Evolutionary conservation across 2,113 vertebrate species (phyloP), one percentile per base, ranked within the genome.

Genomic region (Eleginops maclovinus): DNA sequence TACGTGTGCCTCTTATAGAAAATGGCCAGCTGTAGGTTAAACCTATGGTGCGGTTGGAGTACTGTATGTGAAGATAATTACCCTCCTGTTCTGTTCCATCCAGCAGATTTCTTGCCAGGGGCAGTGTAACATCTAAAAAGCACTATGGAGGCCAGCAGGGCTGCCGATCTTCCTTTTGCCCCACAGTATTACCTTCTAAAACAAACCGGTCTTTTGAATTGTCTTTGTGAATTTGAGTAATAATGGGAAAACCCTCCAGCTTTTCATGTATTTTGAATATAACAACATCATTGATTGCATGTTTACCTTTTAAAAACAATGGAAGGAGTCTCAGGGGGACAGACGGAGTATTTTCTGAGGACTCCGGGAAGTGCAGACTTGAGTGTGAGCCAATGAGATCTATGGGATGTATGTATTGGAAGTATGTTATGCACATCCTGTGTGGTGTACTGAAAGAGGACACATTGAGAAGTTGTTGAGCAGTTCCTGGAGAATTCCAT

Each of bases 21-120:
- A 66, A 68, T 40, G 40, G 2, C 41, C 62, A 1, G 8, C 74
- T 56, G 55, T 43, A 68, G 41, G 41, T 72, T 61, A 21, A 66
- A 72, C 12, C 8, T 28, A 16, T 28, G 17, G 19, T 46, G 55
- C 72, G 50, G 26, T 63, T n/a, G 8, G 31, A 36, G 31, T 1
- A 55, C 2, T 55, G 41, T 21, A 40, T 59, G 53, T 24, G 28
- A 10, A 54, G 46, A 49, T 66, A 55, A 47, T 76, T 63, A 50
- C 44, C 47, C 28, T 24, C 15, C 41, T 61, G 26, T 70, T 64
- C 43, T 24, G 6, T 51, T 43, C 50, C 50, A 63, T 40, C 8
- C 50, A 51, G 9, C 21, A 51, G 21, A 53, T 47, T n/a, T 64
- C 19, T 63, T 70, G 58, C 43, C 51, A 11, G 14, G 63, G 59